Evolutionary conservation across 1,140 invertebrate species (phyloP), one percentile per base, ranked within the genome.

Genomic region (Rhagoletis zephyria): DNA sequence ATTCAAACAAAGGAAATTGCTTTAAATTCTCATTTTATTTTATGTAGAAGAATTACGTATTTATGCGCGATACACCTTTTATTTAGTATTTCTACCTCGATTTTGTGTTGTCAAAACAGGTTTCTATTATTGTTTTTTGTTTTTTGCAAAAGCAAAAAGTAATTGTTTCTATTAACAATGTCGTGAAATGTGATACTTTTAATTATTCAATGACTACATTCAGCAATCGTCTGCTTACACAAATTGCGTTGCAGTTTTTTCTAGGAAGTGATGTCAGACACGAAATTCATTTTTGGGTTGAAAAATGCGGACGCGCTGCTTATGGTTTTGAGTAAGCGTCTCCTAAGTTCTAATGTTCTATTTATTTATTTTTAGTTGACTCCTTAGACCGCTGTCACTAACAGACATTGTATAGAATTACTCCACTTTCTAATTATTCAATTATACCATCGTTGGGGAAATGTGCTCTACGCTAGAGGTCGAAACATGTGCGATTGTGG

Each of bases 121-220:
- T 74, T 74, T 74, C 5, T 7, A 14, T 65, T 30, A 10, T 45
- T 63, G 10, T 63, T 9, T n/a, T 63, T 63, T 63, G 10, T 6
- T 48, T 16, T 48, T 45, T 74, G 67, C 67, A 0, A 74, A 74
- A 74, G 42, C 61, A 63, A 63, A 63, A 12, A 63, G 16, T 45
- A 48, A 74, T 85, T 85, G 19, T n/a, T n/a, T 12, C 60, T 85
- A 51, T 19, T 60, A 85, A 85, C 16, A 60, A 40, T 85, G n/a
- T 12, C 14, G 19, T 56, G 48, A 60, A 85, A 85, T 56, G 14
- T 85, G 65, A 65, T 10, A 30, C 65, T 10, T 67, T 40, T 67
- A 67, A 67, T 67, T 67, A 67, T 7, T 74, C 42, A 12, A 74
- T 74, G 67, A 48, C 67, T 74, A 74, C 67, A 74, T 74, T 45